Evolutionary conservation across 1,140 invertebrate genomes (phyloP).

Genomic region (Drosophila lacertosa): DNA sequence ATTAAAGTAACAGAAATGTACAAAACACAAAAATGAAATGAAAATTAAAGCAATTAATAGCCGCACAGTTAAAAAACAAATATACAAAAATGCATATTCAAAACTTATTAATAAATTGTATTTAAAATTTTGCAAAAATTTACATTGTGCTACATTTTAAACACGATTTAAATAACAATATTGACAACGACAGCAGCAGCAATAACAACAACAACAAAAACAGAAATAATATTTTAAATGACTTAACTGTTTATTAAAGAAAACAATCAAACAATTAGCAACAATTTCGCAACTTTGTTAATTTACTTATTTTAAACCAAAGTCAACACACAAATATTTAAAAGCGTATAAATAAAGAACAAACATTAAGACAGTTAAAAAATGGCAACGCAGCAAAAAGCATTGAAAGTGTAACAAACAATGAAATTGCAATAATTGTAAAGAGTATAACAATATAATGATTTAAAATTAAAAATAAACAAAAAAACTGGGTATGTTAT

Average conservation of each 20-base stretch:
- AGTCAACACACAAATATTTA: slow-evolving; percentile 5
- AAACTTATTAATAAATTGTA: slow-evolving; percentile 27
- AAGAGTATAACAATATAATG: slow-evolving; percentile 34
- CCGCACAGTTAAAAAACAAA: slow-evolving; percentile 38
- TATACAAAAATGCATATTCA: slow-evolving; percentile 25
- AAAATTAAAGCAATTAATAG: slow-evolving; percentile 14
- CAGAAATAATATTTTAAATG: slow-evolving; percentile 23
- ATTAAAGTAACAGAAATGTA: slow-evolving; percentile 25
- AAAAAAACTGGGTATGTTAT: slow-evolving; percentile 9
- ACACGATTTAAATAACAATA: slow-evolving; percentile 31
- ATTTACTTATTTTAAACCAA: slow-evolving; percentile 37
- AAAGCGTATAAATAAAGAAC: slow-evolving; percentile 3
- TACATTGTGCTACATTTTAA: slow-evolving; percentile 17
- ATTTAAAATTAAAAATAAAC: slow-evolving; percentile 17
- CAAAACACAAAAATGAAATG: slow-evolving; percentile 24
- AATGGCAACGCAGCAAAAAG: slow-evolving; percentile 31
- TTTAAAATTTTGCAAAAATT: slow-evolving; percentile 19
- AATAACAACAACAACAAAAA: slow-evolving; percentile 13
- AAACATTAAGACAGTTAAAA: slow-evolving; percentile 10
- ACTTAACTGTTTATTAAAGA: slow-evolving; percentile 9
- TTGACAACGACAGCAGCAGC: slow-evolving; percentile 14
- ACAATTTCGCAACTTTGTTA: slow-evolving; percentile 39
- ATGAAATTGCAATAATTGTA: slow-evolving; percentile 51
- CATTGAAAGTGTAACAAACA: slow-evolving; percentile 51
- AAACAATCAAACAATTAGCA: slow-evolving; percentile 28